Base-by-base conservation (phyloP, 1,140 invertebrate species). In the Steinernema feltiae region DNA sequence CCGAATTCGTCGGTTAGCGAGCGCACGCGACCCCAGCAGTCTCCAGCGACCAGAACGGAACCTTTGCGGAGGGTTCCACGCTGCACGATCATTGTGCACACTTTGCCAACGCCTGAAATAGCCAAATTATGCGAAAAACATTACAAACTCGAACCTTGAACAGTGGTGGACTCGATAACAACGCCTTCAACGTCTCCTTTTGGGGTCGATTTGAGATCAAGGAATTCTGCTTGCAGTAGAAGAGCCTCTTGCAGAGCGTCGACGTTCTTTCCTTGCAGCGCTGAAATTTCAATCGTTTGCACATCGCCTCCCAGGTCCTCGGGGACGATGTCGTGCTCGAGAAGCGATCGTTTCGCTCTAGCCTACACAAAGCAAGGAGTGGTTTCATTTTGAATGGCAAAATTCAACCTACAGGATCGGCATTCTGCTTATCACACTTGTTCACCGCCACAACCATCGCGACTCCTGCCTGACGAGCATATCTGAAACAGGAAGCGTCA, bases 361-460 rank as follows among this genome's bases (percentile, higher is more conserved):
- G 92, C 90, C 93, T 94, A 7, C 87, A 88, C n/a, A 76, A 79
- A 74, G 27, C n/a, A 32, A 29, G n/a, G n/a, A n/a, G n/a, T n/a
- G n/a, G n/a, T n/a, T n/a, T n/a, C n/a, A n/a, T n/a, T n/a, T n/a
- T n/a, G n/a, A n/a, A n/a, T n/a, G n/a, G n/a, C n/a, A n/a, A n/a
- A n/a, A n/a, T n/a, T n/a, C n/a, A 48, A 85, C 79, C n/a, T 29
- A 85, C 81, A 27, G 81, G 90, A 89, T 98, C 90, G 75, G 92
- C 92, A 84, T 90, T 90, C 70, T 91, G 91, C 85, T 95, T 95
- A 88, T 99, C 97, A 81, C 97, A 95, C 90, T 99, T 99, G 87
- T 99, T 99, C 69, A 99, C 92, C n/a, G 97, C 97, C 69, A 99
- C 94, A 82, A 99, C 91, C 1, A 99, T 92, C 0, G 95, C 95